Base-by-base conservation (phyloP, 2,113 vertebrate species). In the Heterocephalus glaber region DNA sequence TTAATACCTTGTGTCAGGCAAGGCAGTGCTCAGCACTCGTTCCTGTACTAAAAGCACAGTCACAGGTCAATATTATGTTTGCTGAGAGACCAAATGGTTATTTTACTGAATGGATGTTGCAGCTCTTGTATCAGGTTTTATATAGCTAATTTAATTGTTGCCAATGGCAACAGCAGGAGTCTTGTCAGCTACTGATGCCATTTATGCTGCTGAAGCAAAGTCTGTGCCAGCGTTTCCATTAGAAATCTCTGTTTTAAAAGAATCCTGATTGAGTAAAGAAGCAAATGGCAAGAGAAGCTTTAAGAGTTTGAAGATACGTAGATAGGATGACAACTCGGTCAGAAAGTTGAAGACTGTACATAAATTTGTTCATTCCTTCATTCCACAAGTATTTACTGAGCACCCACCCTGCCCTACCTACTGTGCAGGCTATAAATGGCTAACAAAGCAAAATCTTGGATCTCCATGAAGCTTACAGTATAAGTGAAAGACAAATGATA, bases 131-230 rank as follows among this genome's bases (percentile, higher is more conserved):
- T 28, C 52, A 79, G 94, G 79, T 63, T 96, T 98, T 96, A 77
- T 93, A 90, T 94, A 96, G 74, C 47, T 96, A 96, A 95, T 0
- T 86, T 96, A 96, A 95, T 0, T 49, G 79, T 97, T 98, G 90
- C 95, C n/a, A 9, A 65, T 96, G 93, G 97, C 96, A 97, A 94
- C 95, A 63, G 93, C 90, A 87, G 96, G 96, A 97, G 63, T 47
- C 90, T 77, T 97, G 93, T 83, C 96, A 97, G 97, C 96, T 79
- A 92, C 85, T 95, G 93, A 92, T 97, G 94, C 91, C 98, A 95
- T 98, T 98, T 98, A 97, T 97, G 68, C 93, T 95, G 94, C 95
- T 89, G 95, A 97, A 98, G 97, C 93, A 95, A 97, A 98, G 95
- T 83, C 89, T 77, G 49, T 68, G 86, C 77, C 94, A 97, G 93